Evolutionary conservation across 2,888 invertebrate species (phyloP), one percentile per base, ranked within the genome.

Genomic region (Tipula vernalis): DNA sequence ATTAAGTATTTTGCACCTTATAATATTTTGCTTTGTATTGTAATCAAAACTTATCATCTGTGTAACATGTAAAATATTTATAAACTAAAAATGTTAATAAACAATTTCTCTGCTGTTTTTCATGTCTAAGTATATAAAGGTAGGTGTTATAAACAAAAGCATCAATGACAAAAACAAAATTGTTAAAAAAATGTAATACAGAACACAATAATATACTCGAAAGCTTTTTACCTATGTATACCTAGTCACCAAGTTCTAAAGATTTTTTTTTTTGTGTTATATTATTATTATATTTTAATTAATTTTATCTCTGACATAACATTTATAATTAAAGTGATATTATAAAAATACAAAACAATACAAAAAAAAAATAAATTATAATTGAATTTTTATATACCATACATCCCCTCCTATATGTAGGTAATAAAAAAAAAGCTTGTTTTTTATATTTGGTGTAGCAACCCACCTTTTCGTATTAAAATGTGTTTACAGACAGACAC

Each of bases 251-350:
- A 71, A 71, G 71, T 28, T 71, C 12, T 28, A 71, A 71, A 28
- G 71, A 71, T 71, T 71, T 71, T 71, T 28, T 71, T 28, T 28
- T 71, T 6, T 71, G 28, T 57, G 57, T 57, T 51, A n/a, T 71
- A 71, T 71, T 71, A 71, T 71, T 71, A 71, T 71, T 71, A 71
- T 71, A 71, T 71, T 71, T 71, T 71, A 71, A 71, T 71, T 71
- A 71, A 71, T 71, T 71, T 71, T 71, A 71, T 71, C 71, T 71
- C 71, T 71, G 71, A 71, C 71, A 71, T 71, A 71, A 71, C 71
- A 71, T 71, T 71, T 71, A 71, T 71, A 71, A 71, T 71, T 71
- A 71, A 71, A 71, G 71, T 71, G 71, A 71, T 71, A 71, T 71
- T 71, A 71, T 28, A 71, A 71, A 71, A 71, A 71, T 71, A 71